Base-by-base conservation (phyloP, 2,797 vertebrate species). In the Tenualosa thibaudeaui region DNA sequence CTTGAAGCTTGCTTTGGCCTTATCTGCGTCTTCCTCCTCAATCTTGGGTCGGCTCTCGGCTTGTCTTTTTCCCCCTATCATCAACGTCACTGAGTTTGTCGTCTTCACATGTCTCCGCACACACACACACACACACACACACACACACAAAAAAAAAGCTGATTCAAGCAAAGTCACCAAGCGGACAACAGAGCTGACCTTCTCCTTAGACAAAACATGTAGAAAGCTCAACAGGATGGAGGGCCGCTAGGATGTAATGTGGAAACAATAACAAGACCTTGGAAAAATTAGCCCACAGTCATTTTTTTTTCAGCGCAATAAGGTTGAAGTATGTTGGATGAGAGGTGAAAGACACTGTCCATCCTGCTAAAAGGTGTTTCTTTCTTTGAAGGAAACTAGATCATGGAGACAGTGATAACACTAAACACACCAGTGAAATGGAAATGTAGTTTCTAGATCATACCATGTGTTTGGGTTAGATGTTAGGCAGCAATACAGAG, bases 141-240 rank as follows among this genome's bases (percentile, higher is more conserved):
- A 15, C 31, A 5, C 0, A 71, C 0, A 40, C 40, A 40, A 40
- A 78, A 37, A 65, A 95, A 96, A 96, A 94, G 95, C 94, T 95
- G 95, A 97, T 95, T 96, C 94, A 94, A 94, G 92, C 92, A 94
- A 94, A 95, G 94, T 92, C 93, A 95, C 95, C 95, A 95, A 93
- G 94, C 92, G 93, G 94, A 90, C 95, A 89, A 89, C 93, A 92
- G 91, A 89, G 89, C 92, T 93, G 94, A 96, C 97, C 96, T 97
- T 98, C 96, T 81, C 89, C 85, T 93, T 93, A 98, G 97, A 96
- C 97, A 97, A 94, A 98, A 98, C 95, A 98, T 89, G 89, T 83
- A 81, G 88, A 88, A 90, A 87, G 89, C 91, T 91, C 89, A 89
- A 90, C 94, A 94, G 93, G 94, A 94, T 91, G 92, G 93, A 93